Evolutionary conservation across 92 coral and sea anemone genomes (phyloP), one percentile per base, ranked within the genome.

Genomic region (Paragorgia papillata): DNA sequence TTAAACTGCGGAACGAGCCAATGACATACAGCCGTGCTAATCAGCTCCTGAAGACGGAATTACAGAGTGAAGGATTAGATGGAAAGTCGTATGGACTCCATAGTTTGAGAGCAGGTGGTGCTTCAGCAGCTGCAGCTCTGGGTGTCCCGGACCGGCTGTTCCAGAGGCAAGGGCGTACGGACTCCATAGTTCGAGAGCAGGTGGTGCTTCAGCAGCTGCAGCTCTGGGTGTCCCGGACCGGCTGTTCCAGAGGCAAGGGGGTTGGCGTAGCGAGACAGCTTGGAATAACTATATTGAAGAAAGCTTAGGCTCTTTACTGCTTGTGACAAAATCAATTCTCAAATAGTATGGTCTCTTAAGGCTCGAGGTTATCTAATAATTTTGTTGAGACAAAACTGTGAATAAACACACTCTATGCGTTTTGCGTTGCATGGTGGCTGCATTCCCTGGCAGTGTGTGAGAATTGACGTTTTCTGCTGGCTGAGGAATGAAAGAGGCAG

Each of bases 91-190:
- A 70, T 64, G 81, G 86, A 15, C 71, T 67, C 27, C 87, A 69
- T 25, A 83, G 87, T 79, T 66, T 77, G 28, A 46, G 79, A 40
- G 55, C 87, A 1, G 87, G 79, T 21, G 82, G 79, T 21, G 82
- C 87, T 28, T 50, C 82, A 1, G 57, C 82, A 9, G 86, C 86
- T 41, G 58, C 80, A n/a, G 62, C 80, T 10, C 2, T 63, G 48
- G 69, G 69, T 19, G 9, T 64, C 0, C 37, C 50, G 24, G 71
- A 32, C 50, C 1, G 50, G 0, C 30, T 64, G 71, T 32, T 64
- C 6, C 81, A 62, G 81, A 33, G 76, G 46, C 86, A 82, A 49
- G 81, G 86, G 13, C n/a, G n/a, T 7, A 70, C 53, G 81, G n/a
- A n/a, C n/a, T n/a, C n/a, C n/a, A n/a, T n/a, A n/a, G n/a, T n/a